These are phyloP conservation scores for Passer domesticus DNA, from an alignment of 2,113 vertebrate genomes.

Conservation along the genomic window DNA sequence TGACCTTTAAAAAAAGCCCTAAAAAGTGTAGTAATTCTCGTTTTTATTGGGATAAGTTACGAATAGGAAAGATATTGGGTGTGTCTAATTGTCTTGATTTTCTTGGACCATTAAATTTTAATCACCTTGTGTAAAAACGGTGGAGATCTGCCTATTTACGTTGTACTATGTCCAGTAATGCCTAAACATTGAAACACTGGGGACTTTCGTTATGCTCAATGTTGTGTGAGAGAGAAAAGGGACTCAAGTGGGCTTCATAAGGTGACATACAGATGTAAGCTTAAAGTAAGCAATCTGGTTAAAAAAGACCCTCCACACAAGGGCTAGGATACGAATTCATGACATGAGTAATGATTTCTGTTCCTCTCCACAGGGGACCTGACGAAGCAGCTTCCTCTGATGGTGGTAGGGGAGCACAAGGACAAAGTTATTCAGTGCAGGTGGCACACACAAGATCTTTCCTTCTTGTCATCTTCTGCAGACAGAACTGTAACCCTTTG, in stretches of 20 bases:
- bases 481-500: conserved; percentile 95
- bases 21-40: background rate
- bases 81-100: background rate
- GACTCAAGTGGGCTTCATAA: background rate
- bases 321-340: background rate
- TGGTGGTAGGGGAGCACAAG: conserved; percentile 89
- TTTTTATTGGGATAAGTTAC: background rate
- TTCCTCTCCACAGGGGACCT: conserved; percentile 84
- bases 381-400: conserved; percentile 93
- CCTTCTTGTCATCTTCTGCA: conserved; percentile 95
- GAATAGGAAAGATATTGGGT: accelerated
- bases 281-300: background rate
- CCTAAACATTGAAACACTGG: background rate
- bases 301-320: accelerated
- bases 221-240: background rate
- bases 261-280: background rate
- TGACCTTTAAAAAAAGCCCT: background rate
- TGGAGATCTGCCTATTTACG: background rate
- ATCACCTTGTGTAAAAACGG: background rate
- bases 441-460: conserved; percentile 92
- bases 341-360: background rate
- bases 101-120: background rate
- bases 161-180: background rate
- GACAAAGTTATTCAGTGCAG: conserved; percentile 98
- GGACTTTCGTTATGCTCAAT: background rate